Evolutionary conservation across 2,888 invertebrate genomes (phyloP).

Genomic region (Hypsopygia costalis): DNA sequence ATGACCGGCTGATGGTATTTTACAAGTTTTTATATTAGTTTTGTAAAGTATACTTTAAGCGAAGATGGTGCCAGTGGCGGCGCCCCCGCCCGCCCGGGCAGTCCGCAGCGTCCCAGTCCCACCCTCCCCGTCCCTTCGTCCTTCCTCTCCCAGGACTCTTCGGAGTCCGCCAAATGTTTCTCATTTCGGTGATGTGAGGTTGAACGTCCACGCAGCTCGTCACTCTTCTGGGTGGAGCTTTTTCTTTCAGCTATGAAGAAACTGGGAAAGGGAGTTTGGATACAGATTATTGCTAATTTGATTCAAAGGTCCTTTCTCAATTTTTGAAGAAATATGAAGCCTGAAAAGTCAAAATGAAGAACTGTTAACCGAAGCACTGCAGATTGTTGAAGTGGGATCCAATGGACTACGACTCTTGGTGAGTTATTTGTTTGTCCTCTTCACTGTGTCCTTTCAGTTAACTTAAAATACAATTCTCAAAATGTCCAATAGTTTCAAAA

Average conservation of each 20-base stretch:
- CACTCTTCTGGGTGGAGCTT: constrained; percentile 40
- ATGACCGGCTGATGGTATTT: constrained; percentile 76
- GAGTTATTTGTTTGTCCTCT: too few relatives aligned
- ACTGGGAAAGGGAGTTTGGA: neutral
- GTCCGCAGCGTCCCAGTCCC: constrained; percentile 58
- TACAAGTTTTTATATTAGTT: constrained; percentile 80
- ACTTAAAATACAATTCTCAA: too few relatives aligned
- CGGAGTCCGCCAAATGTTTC: constrained; percentile 60
- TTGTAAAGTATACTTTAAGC: constrained; percentile 76
- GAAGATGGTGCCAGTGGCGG: constrained; percentile 54
- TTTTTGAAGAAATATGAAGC: too few relatives aligned
- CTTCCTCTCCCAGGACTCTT: constrained; percentile 55
- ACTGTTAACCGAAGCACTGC: too few relatives aligned
- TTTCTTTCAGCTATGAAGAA: constrained; percentile 11
- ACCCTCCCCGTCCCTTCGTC: constrained; percentile 40
- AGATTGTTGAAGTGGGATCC: too few relatives aligned
- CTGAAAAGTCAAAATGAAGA: too few relatives aligned
- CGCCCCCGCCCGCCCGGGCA: constrained; percentile 42
- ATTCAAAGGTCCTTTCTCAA: neutral
- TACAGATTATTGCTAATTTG: neutral
- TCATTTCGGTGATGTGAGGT: constrained; percentile 31
- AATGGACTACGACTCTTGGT: too few relatives aligned
- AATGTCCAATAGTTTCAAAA: too few relatives aligned
- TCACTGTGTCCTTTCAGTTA: too few relatives aligned
- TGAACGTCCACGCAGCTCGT: constrained; percentile 15